Percentiles rank a stretch among this genome's conserved stretches.
Conservation (phyloP, 1,140 invertebrate genomes). For the Nasonia longicornis region DNA sequence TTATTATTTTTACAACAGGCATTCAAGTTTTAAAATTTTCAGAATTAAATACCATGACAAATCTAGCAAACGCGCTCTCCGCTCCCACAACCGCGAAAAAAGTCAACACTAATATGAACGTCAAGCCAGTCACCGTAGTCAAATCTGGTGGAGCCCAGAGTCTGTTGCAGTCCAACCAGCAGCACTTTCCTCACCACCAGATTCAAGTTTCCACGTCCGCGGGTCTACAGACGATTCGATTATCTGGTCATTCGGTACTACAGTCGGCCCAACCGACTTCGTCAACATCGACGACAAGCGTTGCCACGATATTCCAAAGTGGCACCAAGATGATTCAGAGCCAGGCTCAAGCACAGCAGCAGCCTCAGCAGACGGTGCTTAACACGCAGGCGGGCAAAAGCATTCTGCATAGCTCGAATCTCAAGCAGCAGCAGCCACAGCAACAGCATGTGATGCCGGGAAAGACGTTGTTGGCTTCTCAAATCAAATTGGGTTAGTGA, state of each 20-base stretch:
- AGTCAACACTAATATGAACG: slow-evolving; percentile 56
- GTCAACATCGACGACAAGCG: slow-evolving; percentile 53
- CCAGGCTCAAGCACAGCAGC: slow-evolving; percentile 46
- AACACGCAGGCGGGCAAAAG: slow-evolving; percentile 65
- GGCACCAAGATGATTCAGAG: slow-evolving; percentile 55
- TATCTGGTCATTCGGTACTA: slow-evolving; percentile 68
- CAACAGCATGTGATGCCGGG: slow-evolving; percentile 62
- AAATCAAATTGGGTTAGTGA: slow-evolving; percentile 60
- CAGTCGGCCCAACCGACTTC: slow-evolving; percentile 61
- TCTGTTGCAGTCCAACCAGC: slow-evolving; percentile 66
- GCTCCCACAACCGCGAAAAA: slow-evolving; percentile 54
- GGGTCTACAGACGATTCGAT: slow-evolving; percentile 69
- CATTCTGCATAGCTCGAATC: slow-evolving; percentile 63
- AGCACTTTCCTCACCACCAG: slow-evolving; percentile 66
- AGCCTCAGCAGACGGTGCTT: slow-evolving; percentile 60
- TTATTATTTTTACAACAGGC: neutral
- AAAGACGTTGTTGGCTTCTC: slow-evolving; percentile 65
- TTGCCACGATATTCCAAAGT: slow-evolving; percentile 62
- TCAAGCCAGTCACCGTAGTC: slow-evolving; percentile 65
- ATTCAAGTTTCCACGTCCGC: slow-evolving; percentile 69
- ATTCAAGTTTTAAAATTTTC: slow-evolving; percentile 14
- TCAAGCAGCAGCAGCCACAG: slow-evolving; percentile 63
- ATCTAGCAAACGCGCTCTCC: slow-evolving; percentile 38
- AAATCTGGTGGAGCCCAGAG: slow-evolving; percentile 64
- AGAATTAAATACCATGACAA: slow-evolving; percentile 41